phyloP scores from a whole-genome alignment of 2,888 invertebrate species.

The Drosophila niveifrons region DNA sequence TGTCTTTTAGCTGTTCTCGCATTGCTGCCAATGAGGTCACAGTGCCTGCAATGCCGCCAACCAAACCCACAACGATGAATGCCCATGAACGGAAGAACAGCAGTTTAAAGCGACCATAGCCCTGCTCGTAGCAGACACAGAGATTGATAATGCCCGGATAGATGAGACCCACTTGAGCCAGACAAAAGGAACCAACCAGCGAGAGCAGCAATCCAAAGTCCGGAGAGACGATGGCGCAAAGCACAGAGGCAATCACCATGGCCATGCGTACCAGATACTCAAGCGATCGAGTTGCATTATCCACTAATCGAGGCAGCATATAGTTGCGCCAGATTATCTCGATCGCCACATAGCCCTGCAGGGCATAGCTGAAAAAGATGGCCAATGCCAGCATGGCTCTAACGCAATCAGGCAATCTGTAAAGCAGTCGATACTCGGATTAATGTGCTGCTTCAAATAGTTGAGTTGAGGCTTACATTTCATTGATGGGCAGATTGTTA shows the following conservation, averaged over 20 bases:
- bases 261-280: conserved; percentile 91
- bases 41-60: conserved; percentile 51
- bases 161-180: conserved; percentile 94
- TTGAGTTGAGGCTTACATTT: conserved; percentile 86
- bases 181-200: conserved; percentile 95
- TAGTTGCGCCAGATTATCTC: conserved; percentile 92
- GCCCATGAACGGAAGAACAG: conserved; percentile 43
- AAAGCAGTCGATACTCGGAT: not conserved
- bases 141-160: conserved; percentile 95
- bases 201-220: conserved; percentile 95
- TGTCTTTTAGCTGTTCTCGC: conserved; percentile 1
- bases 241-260: conserved; percentile 87
- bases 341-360: conserved; percentile 98
- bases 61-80: conserved; percentile 46
- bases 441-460: not conserved
- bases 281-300: conserved; percentile 22
- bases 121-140: conserved; percentile 88
- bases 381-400: conserved; percentile 92
- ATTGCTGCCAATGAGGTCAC: conserved; percentile 26
- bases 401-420: conserved; percentile 90
- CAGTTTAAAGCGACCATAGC: conserved; percentile 60
- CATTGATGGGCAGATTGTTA: conserved; percentile 91
- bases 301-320: conserved; percentile 58
- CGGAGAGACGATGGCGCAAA: conserved; percentile 91
- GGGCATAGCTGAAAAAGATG: conserved; percentile 96